Evolutionary conservation across 2,797 vertebrate genomes (phyloP).

Genomic region (Salarias fasciatus): DNA sequence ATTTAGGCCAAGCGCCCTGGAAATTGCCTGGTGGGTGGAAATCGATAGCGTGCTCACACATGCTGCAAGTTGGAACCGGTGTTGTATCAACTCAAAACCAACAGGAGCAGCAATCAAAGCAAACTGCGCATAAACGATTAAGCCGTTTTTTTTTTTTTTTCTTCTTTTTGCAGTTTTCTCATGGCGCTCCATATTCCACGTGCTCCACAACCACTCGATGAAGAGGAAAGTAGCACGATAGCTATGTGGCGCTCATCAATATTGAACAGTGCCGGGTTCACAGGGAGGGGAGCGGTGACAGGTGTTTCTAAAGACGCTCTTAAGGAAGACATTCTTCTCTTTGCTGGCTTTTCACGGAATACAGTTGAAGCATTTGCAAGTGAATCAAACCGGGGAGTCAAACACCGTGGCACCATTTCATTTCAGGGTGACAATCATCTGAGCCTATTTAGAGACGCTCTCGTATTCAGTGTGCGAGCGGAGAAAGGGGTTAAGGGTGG

Average conservation of each 20-base stretch:
- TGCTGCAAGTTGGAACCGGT: constrained; percentile 31
- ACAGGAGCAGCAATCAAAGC: constrained; percentile 27
- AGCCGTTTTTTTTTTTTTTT: no score
- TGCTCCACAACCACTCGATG: constrained; percentile 7
- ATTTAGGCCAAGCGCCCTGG: constrained; percentile 72
- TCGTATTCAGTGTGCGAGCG: constrained; percentile 39
- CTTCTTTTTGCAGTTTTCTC: constrained; percentile 26
- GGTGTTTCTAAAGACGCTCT: constrained; percentile 57
- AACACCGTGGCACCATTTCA: constrained; percentile 25
- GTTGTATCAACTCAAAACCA: constrained; percentile 39
- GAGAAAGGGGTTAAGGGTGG: constrained; percentile 34
- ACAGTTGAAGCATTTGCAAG: constrained; percentile 21
- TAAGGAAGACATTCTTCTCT: constrained; percentile 29
- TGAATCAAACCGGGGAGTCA: constrained; percentile 18
- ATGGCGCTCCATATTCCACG: constrained; percentile 23
- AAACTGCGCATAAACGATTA: background rate
- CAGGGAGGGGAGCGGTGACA: constrained; percentile 61
- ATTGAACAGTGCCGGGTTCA: constrained; percentile 70
- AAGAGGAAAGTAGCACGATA: constrained; percentile 30
- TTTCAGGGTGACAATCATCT: constrained; percentile 22
- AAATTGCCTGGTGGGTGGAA: constrained; percentile 66
- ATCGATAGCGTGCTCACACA: constrained; percentile 64
- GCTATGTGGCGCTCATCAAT: constrained; percentile 62
- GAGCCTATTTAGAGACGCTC: constrained; percentile 21
- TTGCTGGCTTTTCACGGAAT: constrained; percentile 22